Conservation (phyloP, 2,888 invertebrate genomes). For the Melikaiella ostensackeni region DNA sequence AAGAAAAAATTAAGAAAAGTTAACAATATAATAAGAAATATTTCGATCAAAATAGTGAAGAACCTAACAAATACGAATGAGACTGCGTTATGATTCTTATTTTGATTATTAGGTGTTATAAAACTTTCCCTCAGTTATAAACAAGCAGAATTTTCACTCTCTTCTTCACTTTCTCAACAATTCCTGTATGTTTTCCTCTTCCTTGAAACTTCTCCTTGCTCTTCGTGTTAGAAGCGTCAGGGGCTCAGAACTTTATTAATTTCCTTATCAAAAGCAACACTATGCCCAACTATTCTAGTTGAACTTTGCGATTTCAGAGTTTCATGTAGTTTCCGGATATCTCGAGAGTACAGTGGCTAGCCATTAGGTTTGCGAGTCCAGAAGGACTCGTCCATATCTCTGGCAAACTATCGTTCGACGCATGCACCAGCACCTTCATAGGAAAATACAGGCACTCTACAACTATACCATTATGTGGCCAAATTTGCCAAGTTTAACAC, state of each 20-base stretch:
- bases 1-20: too few relatives aligned
- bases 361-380: conserved; percentile 70
- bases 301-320: conserved; percentile 64
- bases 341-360: conserved; percentile 71
- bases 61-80: too few relatives aligned
- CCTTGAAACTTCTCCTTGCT: conserved; percentile 6
- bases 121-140: too few relatives aligned
- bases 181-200: not conserved
- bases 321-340: conserved; percentile 59
- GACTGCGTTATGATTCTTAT: too few relatives aligned
- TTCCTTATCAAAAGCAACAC: conserved; percentile 71
- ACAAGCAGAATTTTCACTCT: too few relatives aligned
- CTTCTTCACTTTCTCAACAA: too few relatives aligned
- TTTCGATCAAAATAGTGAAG: too few relatives aligned
- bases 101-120: too few relatives aligned
- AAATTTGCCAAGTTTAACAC: not conserved
- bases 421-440: conserved; percentile 15
- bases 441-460: conserved; percentile 1
- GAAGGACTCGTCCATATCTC: conserved; percentile 71
- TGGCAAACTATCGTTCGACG: conserved; percentile 46
- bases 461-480: not conserved
- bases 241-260: conserved; percentile 71
- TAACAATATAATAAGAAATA: too few relatives aligned
- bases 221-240: conserved; percentile 39
- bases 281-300: conserved; percentile 64